A percentile compares a stretch with the other conserved stretches of the same genome.
Evolutionary conservation across 1,140 invertebrate genomes (phyloP).

Genomic region (Brachionus sp.): DNA sequence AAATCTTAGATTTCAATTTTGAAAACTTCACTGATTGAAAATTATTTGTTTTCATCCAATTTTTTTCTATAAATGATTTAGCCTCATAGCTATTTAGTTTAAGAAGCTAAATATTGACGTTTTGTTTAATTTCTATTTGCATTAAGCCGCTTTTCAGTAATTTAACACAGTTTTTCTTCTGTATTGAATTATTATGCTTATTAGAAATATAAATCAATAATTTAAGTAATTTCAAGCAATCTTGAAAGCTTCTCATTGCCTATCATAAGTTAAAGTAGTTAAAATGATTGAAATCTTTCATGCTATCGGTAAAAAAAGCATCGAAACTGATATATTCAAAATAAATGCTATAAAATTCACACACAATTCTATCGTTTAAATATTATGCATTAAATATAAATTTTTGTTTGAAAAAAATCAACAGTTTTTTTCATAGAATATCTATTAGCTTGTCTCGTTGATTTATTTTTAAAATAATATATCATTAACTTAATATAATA

Average conservation of each 20-base stretch:
- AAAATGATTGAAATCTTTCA: not conserved
- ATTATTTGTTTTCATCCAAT: not conserved
- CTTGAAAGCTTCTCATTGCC: not conserved
- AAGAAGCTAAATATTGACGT: not conserved
- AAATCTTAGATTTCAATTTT: not conserved
- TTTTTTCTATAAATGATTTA: not conserved
- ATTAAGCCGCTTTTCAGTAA: not conserved
- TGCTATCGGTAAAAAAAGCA: not conserved
- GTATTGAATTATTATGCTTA: constrained; percentile 10
- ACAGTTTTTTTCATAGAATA: not conserved
- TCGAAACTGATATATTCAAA: not conserved
- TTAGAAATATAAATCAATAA: not conserved
- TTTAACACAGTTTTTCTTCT: not conserved
- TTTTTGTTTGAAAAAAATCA: not conserved
- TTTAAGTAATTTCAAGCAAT: not conserved
- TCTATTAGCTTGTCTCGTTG: not conserved
- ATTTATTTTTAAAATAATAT: not conserved
- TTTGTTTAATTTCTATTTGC: not conserved
- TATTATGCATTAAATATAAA: not conserved
- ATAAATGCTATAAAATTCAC: not conserved
- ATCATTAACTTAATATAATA: not conserved
- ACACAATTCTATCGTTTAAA: not conserved
- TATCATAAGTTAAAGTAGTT: not conserved
- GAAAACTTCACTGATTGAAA: not conserved
- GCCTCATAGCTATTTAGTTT: not conserved